A percentile compares a stretch with the other conserved stretches of the same genome.
phyloP scores from a whole-genome alignment of 2,113 vertebrate species.

The Climacteris rufus region DNA sequence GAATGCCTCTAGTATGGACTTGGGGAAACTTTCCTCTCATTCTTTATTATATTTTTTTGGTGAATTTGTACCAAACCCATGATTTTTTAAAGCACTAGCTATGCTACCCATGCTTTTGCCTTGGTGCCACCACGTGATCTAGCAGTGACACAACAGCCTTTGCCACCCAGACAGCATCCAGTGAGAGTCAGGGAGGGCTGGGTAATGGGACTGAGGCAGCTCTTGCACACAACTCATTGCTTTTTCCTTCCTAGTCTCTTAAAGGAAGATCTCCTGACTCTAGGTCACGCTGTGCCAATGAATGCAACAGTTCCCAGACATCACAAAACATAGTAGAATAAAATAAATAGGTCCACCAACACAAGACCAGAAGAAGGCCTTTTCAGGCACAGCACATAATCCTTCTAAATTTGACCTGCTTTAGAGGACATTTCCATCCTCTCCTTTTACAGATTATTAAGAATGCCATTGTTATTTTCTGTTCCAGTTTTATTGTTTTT shows the following conservation, averaged over 20 bases:
- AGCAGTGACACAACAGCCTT: background rate
- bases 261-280: background rate
- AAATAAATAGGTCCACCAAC: background rate
- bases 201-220: fast-evolving
- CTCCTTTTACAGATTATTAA: slow-evolving; percentile 15
- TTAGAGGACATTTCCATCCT: background rate
- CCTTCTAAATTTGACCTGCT: background rate
- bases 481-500: slow-evolving; percentile 42
- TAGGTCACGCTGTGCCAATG: background rate
- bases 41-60: background rate
- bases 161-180: background rate
- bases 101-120: background rate
- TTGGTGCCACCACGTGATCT: fast-evolving
- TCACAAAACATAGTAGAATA: background rate
- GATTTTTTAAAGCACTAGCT: background rate
- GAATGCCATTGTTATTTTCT: slow-evolving; percentile 7
- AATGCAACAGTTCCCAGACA: background rate
- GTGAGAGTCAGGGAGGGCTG: fast-evolving
- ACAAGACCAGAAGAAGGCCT: background rate
- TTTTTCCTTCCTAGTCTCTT: background rate
- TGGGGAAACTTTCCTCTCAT: background rate
- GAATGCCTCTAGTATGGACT: fast-evolving
- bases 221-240: fast-evolving
- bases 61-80: background rate
- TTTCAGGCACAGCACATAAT: background rate